Percentiles rank a stretch among this genome's conserved stretches.
Conservation (phyloP, 2,113 vertebrate genomes). For the Notiomystis cincta region DNA sequence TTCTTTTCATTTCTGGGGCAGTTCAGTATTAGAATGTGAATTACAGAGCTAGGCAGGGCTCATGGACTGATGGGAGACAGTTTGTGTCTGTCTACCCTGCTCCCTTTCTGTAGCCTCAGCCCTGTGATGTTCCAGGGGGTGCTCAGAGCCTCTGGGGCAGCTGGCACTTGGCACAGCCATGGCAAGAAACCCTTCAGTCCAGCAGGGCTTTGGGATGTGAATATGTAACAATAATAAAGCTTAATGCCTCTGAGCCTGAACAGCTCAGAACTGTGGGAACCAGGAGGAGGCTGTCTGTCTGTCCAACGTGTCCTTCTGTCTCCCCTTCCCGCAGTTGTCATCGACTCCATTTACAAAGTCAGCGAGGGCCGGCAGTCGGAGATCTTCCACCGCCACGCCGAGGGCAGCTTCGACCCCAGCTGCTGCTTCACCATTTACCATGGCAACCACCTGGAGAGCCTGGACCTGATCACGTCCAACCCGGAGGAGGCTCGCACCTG, state of each 20-base stretch:
- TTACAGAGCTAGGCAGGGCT: neutral
- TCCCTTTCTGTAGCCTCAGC: neutral
- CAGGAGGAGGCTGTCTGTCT: neutral
- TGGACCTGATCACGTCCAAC: constrained; percentile 92
- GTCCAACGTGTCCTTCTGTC: neutral
- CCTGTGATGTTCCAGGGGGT: neutral
- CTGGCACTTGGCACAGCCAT: fast-evolving
- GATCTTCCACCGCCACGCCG: constrained; percentile 89
- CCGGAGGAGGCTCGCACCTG: constrained; percentile 94
- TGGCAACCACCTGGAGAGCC: constrained; percentile 93
- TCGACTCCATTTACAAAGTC: constrained; percentile 98
- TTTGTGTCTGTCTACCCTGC: neutral
- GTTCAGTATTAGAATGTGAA: neutral
- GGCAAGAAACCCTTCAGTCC: neutral
- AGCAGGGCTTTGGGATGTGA: neutral
- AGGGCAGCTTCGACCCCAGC: constrained; percentile 87
- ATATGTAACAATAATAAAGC: neutral
- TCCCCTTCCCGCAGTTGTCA: constrained; percentile 80
- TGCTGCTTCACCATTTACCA: constrained; percentile 98
- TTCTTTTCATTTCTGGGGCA: neutral
- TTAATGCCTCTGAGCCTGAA: neutral
- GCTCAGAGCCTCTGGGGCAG: fast-evolving
- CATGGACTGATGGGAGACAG: neutral
- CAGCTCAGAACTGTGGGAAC: neutral
- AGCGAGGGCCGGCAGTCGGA: constrained; percentile 91